Conservation (phyloP, 92 coral and sea anemone genomes). For the Bergia puertoricense region DNA sequence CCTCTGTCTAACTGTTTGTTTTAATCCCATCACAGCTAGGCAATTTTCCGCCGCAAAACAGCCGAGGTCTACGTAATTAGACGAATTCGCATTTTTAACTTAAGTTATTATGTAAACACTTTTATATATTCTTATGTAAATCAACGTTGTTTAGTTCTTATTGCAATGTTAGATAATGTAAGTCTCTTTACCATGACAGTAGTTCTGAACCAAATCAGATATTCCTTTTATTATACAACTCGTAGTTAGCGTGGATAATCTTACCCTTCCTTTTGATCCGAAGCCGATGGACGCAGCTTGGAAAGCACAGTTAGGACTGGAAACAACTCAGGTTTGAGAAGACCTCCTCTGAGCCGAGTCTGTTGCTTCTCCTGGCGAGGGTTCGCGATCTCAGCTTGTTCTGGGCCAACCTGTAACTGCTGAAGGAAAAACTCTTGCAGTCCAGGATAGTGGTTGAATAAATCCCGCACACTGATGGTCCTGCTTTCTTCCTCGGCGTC, state of each 20-base stretch:
- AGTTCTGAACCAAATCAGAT: neutral
- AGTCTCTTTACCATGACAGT: too few relatives aligned
- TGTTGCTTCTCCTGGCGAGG: neutral
- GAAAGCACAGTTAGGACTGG: constrained; percentile 73
- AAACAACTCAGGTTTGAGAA: constrained; percentile 67
- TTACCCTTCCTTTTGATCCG: constrained; percentile 56
- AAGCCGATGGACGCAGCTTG: constrained; percentile 62
- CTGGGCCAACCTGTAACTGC: constrained; percentile 42
- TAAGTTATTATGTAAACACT: too few relatives aligned
- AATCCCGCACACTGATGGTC: constrained; percentile 65
- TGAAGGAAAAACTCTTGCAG: constrained; percentile 64
- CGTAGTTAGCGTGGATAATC: neutral
- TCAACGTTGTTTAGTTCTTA: too few relatives aligned
- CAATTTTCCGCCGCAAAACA: too few relatives aligned
- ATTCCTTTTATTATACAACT: neutral
- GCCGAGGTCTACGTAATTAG: too few relatives aligned
- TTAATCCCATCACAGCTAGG: too few relatives aligned
- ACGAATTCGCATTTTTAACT: too few relatives aligned
- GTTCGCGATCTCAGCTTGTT: neutral
- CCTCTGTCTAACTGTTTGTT: too few relatives aligned
- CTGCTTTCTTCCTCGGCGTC: constrained; percentile 59
- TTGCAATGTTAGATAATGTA: too few relatives aligned
- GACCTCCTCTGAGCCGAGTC: neutral
- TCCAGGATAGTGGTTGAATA: constrained; percentile 69
- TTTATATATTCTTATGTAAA: too few relatives aligned